These are phyloP conservation scores for Trachurus trachurus DNA, from an alignment of 2,797 vertebrate species.

Conservation along the genomic window DNA sequence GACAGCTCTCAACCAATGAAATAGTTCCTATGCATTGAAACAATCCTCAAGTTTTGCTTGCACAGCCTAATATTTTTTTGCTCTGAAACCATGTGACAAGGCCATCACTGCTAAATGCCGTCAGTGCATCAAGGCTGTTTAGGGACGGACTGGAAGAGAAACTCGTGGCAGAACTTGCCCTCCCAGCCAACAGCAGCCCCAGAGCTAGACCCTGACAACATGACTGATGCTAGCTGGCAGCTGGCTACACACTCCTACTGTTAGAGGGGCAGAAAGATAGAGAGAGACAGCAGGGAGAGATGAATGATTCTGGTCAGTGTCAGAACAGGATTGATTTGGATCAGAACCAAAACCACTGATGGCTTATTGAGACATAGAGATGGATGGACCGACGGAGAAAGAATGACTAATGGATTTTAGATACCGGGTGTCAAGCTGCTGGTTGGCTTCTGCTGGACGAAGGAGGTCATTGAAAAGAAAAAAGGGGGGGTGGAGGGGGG, in stretches of 20 bases:
- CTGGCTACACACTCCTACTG: slow-evolving; percentile 79
- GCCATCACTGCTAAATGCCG: slow-evolving; percentile 49
- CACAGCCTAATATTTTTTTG: slow-evolving; percentile 17
- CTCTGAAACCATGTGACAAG: slow-evolving; percentile 37
- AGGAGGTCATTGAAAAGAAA: slow-evolving; percentile 62
- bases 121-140: slow-evolving; percentile 60
- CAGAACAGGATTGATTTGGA: slow-evolving; percentile 84
- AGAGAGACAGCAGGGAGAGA: slow-evolving; percentile 79
- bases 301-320: slow-evolving; percentile 81
- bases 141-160: slow-evolving; percentile 63
- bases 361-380: slow-evolving; percentile 80
- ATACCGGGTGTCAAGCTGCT: slow-evolving; percentile 76
- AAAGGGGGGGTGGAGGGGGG: neutral
- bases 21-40: neutral
- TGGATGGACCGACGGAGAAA: slow-evolving; percentile 70
- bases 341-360: slow-evolving; percentile 83
- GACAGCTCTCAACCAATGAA: slow-evolving; percentile 2
- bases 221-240: slow-evolving; percentile 84
- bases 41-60: slow-evolving; percentile 23
- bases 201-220: slow-evolving; percentile 79
- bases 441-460: slow-evolving; percentile 70
- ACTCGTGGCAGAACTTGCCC: slow-evolving; percentile 61
- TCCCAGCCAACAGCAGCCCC: slow-evolving; percentile 71
- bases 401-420: slow-evolving; percentile 83
- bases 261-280: slow-evolving; percentile 77